phyloP scores from a whole-genome alignment of 1,140 invertebrate species.

The Pollicipes pollicipes region DNA sequence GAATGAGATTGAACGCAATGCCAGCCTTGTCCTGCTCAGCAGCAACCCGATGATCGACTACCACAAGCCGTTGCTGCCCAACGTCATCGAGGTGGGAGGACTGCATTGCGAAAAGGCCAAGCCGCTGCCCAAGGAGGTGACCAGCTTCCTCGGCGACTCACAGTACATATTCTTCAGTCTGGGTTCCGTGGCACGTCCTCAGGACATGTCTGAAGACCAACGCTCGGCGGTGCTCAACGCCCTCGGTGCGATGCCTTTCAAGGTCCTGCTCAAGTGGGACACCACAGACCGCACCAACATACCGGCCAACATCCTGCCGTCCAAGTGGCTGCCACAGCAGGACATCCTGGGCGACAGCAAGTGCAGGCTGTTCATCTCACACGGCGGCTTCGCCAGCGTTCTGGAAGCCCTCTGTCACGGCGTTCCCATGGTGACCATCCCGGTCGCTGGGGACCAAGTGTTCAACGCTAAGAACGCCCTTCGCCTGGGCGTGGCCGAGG shows the following conservation, averaged over 20 bases:
- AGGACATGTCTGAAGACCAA: too few relatives aligned
- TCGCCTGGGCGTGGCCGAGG: conserved; percentile 33
- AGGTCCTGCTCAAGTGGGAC: conserved; percentile 21
- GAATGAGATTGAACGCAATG: too few relatives aligned
- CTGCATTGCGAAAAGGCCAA: too few relatives aligned
- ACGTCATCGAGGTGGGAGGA: too few relatives aligned
- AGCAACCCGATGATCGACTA: too few relatives aligned
- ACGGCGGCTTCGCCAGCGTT: conserved; percentile 47
- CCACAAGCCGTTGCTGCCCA: too few relatives aligned
- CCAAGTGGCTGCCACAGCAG: conserved; percentile 19
- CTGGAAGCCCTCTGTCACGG: conserved; percentile 49
- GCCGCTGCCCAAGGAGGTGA: too few relatives aligned
- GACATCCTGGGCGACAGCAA: conserved; percentile 18
- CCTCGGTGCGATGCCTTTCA: conserved; percentile 17
- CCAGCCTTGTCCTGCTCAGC: too few relatives aligned
- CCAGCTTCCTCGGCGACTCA: conserved; percentile 9
- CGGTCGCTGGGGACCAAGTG: conserved; percentile 42
- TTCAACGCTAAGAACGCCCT: conserved; percentile 21
- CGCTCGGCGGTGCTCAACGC: conserved; percentile 13
- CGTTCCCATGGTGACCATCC: conserved; percentile 47
- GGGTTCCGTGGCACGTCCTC: conserved; percentile 12
- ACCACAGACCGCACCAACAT: conserved; percentile 12
- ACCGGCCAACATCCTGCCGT: conserved; percentile 17
- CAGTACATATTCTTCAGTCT: conserved; percentile 17
- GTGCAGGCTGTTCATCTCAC: conserved; percentile 40